phyloP scores from a whole-genome alignment of 2,888 invertebrate genomes.

The Ophion costatus region DNA sequence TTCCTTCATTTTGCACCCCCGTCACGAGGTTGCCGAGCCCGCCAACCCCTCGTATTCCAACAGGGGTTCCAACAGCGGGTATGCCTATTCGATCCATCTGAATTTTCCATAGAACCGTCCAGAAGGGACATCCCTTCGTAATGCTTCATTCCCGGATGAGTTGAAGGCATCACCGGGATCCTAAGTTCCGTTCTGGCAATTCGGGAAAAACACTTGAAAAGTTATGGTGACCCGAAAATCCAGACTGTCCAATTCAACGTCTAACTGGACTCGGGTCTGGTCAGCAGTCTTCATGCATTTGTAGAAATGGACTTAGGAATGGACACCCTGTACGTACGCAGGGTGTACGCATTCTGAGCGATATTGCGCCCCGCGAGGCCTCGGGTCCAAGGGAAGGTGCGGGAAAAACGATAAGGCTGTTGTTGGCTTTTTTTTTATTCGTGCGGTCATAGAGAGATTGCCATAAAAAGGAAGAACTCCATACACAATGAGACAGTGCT shows the following conservation, averaged over 20 bases:
- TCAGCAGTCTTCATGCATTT: no score
- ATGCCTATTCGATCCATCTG: not conserved
- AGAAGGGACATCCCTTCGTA: not conserved
- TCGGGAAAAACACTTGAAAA: no score
- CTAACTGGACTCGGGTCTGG: no score
- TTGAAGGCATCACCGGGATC: no score
- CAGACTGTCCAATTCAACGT: no score
- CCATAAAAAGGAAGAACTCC: not conserved
- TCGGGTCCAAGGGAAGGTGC: slow-evolving; percentile 4
- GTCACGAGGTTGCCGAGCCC: slow-evolving; percentile 38
- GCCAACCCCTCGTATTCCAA: slow-evolving; percentile 26
- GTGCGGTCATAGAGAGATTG: not conserved
- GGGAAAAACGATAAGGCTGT: slow-evolving; percentile 13
- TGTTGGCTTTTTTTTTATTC: not conserved
- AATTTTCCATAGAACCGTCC: not conserved
- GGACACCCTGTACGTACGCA: no score
- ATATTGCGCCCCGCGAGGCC: no score
- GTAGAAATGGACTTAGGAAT: no score
- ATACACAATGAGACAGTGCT: not conserved
- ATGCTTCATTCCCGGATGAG: no score
- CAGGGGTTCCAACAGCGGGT: slow-evolving; percentile 35
- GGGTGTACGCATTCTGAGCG: no score
- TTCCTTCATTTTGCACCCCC: slow-evolving; percentile 7
- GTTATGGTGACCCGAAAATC: no score
- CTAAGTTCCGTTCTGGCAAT: no score